These are phyloP conservation scores for Campoletis raptor DNA, from an alignment of 2,888 invertebrate species.

Conservation along the genomic window DNA sequence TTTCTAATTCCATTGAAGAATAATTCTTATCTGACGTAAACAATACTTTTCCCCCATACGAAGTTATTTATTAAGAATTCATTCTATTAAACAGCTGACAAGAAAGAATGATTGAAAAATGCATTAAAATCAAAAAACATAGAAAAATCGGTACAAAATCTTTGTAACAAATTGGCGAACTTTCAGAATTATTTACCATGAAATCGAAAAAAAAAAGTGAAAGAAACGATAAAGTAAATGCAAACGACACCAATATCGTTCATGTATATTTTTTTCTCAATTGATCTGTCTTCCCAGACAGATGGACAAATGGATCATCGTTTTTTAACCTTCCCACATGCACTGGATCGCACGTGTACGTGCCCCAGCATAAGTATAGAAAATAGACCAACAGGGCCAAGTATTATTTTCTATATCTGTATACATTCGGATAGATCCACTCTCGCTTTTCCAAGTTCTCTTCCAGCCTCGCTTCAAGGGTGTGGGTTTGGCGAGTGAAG, in stretches of 20 bases:
- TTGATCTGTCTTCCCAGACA: conserved; percentile 48
- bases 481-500: conserved; percentile 32
- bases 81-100: not conserved
- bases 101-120: not conserved
- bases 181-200: not conserved
- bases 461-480: conserved; percentile 42
- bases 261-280: conserved; percentile 42
- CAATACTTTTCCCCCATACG: not conserved
- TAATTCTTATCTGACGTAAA: not conserved
- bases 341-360: conserved; percentile 55
- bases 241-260: conserved; percentile 29
- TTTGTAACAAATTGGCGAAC: not conserved
- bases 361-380: conserved; percentile 65
- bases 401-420: conserved; percentile 50
- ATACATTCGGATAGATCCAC: conserved; percentile 52
- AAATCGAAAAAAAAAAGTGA: not conserved
- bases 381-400: conserved; percentile 26
- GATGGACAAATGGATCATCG: conserved; percentile 59
- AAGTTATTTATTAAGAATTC: not conserved
- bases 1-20: not conserved
- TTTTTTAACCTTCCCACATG: conserved; percentile 42
- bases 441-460: conserved; percentile 61
- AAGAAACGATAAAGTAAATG: not conserved
- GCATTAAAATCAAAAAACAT: not conserved
- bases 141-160: not conserved